phyloP scores from a whole-genome alignment of 2,797 vertebrate species.

The Vireo griseus region DNA sequence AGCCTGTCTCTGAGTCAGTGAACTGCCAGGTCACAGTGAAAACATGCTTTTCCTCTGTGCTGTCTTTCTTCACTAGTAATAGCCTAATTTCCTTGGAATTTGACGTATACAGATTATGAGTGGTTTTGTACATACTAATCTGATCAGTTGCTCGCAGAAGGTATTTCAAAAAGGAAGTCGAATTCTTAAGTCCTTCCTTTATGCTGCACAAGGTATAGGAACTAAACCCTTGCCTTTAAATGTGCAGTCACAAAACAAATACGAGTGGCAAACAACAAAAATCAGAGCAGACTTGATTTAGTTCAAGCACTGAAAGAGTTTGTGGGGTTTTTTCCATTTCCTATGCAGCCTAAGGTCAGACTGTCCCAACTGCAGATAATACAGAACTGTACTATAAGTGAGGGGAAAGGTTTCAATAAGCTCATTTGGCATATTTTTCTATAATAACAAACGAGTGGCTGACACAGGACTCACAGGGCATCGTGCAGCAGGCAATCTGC shows the following conservation, averaged over 20 bases:
- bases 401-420: not conserved
- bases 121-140: slow-evolving; percentile 43
- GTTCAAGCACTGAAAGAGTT: not conserved
- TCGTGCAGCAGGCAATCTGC: not conserved
- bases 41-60: slow-evolving; percentile 33
- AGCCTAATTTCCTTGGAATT: slow-evolving; percentile 59
- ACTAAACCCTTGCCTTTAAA: not conserved
- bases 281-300: not conserved
- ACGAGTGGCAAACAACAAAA: not conserved
- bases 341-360: not conserved
- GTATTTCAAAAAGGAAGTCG: not conserved
- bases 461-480: not conserved
- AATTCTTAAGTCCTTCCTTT: not conserved
- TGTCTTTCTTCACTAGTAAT: slow-evolving; percentile 40
- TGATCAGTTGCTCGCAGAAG: not conserved
- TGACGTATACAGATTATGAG: slow-evolving; percentile 3
- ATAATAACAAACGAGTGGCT: not conserved
- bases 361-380: not conserved
- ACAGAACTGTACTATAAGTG: not conserved
- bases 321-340: not conserved
- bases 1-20: slow-evolving; percentile 27
- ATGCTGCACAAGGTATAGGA: not conserved
- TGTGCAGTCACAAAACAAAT: not conserved
- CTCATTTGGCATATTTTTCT: not conserved
- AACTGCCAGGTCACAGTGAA: slow-evolving; percentile 25